Evolutionary conservation across 2,888 invertebrate species (phyloP).

Genomic region (Hemistola chrysoprasaria): DNA sequence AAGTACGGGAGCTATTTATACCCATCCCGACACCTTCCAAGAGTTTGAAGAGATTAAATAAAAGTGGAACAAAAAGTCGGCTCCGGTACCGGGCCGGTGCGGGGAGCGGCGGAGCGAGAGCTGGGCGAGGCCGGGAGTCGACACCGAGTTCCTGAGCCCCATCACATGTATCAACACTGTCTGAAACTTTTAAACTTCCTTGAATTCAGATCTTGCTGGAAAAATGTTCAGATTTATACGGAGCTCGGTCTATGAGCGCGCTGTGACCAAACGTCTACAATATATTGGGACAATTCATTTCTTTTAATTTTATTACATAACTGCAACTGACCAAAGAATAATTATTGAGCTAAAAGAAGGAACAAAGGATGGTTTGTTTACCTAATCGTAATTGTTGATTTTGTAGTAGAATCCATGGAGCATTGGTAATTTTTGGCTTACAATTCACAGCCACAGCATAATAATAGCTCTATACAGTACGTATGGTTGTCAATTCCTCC

Average conservation of each 20-base stretch:
- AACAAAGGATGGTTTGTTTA: no score
- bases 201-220: slow-evolving; percentile 44
- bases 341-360: no score
- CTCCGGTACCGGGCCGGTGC: neutral
- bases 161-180: slow-evolving; percentile 56
- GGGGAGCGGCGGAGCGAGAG: neutral
- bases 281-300: no score
- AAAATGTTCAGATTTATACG: slow-evolving; percentile 56
- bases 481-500: no score
- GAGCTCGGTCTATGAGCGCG: slow-evolving; percentile 25
- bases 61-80: slow-evolving; percentile 32
- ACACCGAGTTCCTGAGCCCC: slow-evolving; percentile 42
- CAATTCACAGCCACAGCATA: no score
- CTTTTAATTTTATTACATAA: no score
- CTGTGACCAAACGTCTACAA: slow-evolving; percentile 15
- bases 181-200: slow-evolving; percentile 52
- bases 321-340: no score
- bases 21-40: slow-evolving; percentile 14
- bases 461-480: no score
- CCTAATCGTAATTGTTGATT: no score
- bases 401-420: no score
- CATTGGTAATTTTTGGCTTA: no score
- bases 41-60: slow-evolving; percentile 29
- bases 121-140: slow-evolving; percentile 14
- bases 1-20: slow-evolving; percentile 19